phyloP scores from a whole-genome alignment of 2,113 vertebrate genomes.

The Chiloscyllium plagiosum region DNA sequence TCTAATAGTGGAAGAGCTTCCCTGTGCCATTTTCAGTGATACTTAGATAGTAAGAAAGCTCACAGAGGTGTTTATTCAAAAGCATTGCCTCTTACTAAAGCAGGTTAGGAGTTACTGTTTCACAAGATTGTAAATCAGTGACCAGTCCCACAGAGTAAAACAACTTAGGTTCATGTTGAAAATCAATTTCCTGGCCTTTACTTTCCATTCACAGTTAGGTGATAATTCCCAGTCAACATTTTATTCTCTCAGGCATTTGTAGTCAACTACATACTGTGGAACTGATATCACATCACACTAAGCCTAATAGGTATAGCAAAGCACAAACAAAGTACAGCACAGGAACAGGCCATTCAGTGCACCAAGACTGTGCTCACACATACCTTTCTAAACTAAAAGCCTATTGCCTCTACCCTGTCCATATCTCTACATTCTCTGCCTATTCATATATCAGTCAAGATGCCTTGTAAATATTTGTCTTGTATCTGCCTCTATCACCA shows the following conservation, averaged over 20 bases:
- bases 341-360: too few relatives aligned
- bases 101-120: neutral
- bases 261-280: neutral
- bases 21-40: neutral
- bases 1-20: neutral
- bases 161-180: neutral
- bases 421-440: too few relatives aligned
- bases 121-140: neutral
- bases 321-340: too few relatives aligned
- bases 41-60: neutral
- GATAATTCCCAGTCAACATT: neutral
- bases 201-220: neutral
- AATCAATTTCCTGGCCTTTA: neutral
- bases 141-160: neutral
- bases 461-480: too few relatives aligned
- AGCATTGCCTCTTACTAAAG: neutral
- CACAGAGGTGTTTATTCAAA: neutral
- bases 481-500: too few relatives aligned
- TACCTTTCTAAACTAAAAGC: too few relatives aligned
- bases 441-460: too few relatives aligned
- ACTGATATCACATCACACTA: neutral
- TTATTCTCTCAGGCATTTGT: neutral
- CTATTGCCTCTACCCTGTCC: too few relatives aligned
- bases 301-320: neutral
- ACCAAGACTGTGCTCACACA: too few relatives aligned